Evolutionary conservation across 2,888 invertebrate species (phyloP).

Genomic region (Agrotis clavis): DNA sequence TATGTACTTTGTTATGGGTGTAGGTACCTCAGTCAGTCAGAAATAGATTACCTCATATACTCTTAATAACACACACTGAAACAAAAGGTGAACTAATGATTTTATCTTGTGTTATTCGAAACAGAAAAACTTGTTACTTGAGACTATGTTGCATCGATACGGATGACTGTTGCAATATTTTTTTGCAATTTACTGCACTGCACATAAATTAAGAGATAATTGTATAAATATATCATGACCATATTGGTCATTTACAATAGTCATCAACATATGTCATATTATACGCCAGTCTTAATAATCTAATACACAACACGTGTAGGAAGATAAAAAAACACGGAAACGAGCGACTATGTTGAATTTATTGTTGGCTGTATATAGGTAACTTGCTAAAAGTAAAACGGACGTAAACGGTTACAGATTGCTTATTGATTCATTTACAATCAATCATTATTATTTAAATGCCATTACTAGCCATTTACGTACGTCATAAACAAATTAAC

Average conservation of each 20-base stretch:
- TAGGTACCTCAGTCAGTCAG: not conserved
- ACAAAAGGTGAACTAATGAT: slow-evolving; percentile 18
- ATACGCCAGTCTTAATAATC: slow-evolving; percentile 62
- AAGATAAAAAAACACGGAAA: slow-evolving; percentile 65
- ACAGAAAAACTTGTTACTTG: slow-evolving; percentile 16
- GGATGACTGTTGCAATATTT: slow-evolving; percentile 35
- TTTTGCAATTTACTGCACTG: slow-evolving; percentile 48
- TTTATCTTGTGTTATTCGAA: slow-evolving; percentile 23
- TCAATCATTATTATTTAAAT: slow-evolving; percentile 44
- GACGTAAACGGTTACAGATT: slow-evolving; percentile 49
- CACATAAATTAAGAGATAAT: slow-evolving; percentile 44
- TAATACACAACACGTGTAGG: slow-evolving; percentile 64
- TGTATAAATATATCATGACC: slow-evolving; percentile 35
- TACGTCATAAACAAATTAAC: slow-evolving; percentile 47
- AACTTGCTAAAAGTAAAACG: slow-evolving; percentile 51
- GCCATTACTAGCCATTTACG: slow-evolving; percentile 27
- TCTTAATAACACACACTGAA: not conserved
- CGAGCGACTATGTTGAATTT: slow-evolving; percentile 53
- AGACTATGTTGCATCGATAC: slow-evolving; percentile 39
- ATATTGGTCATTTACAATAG: slow-evolving; percentile 62
- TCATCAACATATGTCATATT: slow-evolving; percentile 42
- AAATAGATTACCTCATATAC: not conserved
- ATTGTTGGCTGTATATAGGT: slow-evolving; percentile 45
- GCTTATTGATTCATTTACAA: slow-evolving; percentile 34
- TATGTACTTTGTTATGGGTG: not conserved